These are phyloP conservation scores for Platalea minor DNA, from an alignment of 2,797 vertebrate genomes.

Conservation along the genomic window DNA sequence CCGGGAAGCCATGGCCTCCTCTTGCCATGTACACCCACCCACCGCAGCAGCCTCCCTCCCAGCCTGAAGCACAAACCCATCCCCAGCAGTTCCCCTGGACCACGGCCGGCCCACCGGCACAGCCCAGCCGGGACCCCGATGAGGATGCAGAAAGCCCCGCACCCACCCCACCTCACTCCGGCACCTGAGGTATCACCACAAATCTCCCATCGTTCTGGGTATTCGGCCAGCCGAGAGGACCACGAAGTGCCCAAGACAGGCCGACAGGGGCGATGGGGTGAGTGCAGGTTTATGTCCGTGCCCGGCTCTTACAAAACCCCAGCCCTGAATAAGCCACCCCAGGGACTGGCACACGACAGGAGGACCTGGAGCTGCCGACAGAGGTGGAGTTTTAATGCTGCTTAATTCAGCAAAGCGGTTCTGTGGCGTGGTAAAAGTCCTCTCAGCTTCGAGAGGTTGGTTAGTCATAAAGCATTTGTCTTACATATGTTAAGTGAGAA, in stretches of 20 bases:
- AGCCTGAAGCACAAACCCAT: not conserved
- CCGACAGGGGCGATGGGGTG: not conserved
- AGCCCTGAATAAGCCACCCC: not conserved
- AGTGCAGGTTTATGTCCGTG: not conserved
- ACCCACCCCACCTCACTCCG: not conserved
- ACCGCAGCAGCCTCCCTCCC: not conserved
- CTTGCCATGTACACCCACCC: too few relatives aligned
- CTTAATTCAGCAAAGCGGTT: not conserved
- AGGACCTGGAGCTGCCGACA: not conserved
- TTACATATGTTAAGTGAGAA: not conserved
- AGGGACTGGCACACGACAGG: rapidly evolving
- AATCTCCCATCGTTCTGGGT: not conserved
- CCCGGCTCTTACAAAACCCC: not conserved
- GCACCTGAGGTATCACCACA: not conserved
- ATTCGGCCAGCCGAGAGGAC: not conserved
- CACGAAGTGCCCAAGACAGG: not conserved
- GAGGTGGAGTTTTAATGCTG: not conserved
- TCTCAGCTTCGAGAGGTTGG: not conserved
- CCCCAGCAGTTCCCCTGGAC: not conserved
- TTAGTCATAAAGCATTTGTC: not conserved
- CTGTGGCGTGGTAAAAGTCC: not conserved
- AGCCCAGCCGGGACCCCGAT: rapidly evolving
- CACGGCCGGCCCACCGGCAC: rapidly evolving
- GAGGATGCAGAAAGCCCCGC: not conserved
- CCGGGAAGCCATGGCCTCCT: not conserved